Evolutionary conservation across 2,797 vertebrate species (phyloP).

Genomic region (Hephaestus fuliginosus): DNA sequence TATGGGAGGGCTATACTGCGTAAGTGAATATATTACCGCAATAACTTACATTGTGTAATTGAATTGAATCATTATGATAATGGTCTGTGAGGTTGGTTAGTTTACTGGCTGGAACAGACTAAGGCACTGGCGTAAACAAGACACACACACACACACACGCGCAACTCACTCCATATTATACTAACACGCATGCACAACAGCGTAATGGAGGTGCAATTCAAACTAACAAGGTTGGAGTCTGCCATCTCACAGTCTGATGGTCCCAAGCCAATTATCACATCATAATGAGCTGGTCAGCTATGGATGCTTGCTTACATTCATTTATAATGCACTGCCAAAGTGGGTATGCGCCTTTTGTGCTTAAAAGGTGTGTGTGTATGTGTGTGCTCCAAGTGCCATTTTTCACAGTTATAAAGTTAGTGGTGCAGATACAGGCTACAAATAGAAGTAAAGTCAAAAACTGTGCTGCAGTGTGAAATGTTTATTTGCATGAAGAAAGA

Average conservation of each 20-base stretch:
- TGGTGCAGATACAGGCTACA: slow-evolving; percentile 25
- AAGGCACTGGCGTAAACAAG: slow-evolving; percentile 32
- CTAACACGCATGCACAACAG: slow-evolving; percentile 9
- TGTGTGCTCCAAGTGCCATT: neutral
- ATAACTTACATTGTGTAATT: slow-evolving; percentile 45
- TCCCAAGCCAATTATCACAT: slow-evolving; percentile 77
- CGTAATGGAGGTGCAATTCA: slow-evolving; percentile 61
- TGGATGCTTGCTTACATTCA: slow-evolving; percentile 69
- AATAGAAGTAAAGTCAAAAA: slow-evolving; percentile 29
- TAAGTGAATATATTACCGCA: slow-evolving; percentile 46
- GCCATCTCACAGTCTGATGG: slow-evolving; percentile 75
- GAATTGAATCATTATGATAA: slow-evolving; percentile 52
- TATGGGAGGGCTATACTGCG: neutral
- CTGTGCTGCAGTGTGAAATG: slow-evolving; percentile 31
- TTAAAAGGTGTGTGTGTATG: neutral
- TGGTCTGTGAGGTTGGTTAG: slow-evolving; percentile 52
- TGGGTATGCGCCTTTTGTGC: slow-evolving; percentile 28
- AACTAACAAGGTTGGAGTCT: slow-evolving; percentile 74
- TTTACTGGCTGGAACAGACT: slow-evolving; percentile 55
- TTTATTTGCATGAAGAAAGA: slow-evolving; percentile 42
- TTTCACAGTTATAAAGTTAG: slow-evolving; percentile 17
- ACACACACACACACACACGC: neutral
- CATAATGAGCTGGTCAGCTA: slow-evolving; percentile 78
- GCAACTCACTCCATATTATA: slow-evolving; percentile 13
- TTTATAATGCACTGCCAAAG: slow-evolving; percentile 56